Conservation (phyloP, 2,113 vertebrate genomes). For the Melanocharis versteri region DNA sequence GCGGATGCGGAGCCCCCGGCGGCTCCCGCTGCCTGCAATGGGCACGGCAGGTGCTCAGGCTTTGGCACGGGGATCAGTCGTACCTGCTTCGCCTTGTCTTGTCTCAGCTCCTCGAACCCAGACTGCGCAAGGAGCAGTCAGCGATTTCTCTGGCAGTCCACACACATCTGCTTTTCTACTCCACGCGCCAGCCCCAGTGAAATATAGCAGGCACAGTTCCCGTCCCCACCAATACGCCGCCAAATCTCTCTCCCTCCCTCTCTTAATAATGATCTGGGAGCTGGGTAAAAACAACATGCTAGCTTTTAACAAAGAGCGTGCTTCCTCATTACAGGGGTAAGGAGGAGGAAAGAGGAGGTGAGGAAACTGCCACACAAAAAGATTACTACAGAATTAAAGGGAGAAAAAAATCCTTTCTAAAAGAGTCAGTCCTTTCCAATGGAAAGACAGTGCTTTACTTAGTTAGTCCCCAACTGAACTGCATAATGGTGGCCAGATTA, state of each 20-base stretch:
- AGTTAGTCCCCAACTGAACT: not conserved
- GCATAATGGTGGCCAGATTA: not conserved
- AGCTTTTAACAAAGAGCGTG: not conserved
- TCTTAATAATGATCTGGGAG: not conserved
- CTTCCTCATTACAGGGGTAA: not conserved
- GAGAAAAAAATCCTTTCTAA: not conserved
- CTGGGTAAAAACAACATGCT: not conserved
- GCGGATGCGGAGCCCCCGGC: not conserved
- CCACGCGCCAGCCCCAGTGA: not conserved
- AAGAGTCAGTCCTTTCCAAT: not conserved
- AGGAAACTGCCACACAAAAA: not conserved
- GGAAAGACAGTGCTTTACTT: not conserved
- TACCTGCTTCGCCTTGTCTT: slow-evolving; percentile 46
- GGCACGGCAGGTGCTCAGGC: not conserved
- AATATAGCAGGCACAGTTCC: not conserved
- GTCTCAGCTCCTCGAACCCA: slow-evolving; percentile 30
- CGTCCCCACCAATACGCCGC: not conserved
- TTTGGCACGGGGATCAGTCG: slow-evolving; percentile 1
- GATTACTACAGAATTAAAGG: not conserved
- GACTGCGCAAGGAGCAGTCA: slow-evolving; percentile 3
- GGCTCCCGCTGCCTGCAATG: not conserved
- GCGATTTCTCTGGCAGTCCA: slow-evolving; percentile 31
- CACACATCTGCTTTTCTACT: slow-evolving; percentile 14
- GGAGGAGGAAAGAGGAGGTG: not conserved
- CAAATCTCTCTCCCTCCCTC: not conserved